Percentiles rank a stretch among this genome's conserved stretches.
Conservation (phyloP, 2,888 invertebrate genomes). For the Drosophila formosana region DNA sequence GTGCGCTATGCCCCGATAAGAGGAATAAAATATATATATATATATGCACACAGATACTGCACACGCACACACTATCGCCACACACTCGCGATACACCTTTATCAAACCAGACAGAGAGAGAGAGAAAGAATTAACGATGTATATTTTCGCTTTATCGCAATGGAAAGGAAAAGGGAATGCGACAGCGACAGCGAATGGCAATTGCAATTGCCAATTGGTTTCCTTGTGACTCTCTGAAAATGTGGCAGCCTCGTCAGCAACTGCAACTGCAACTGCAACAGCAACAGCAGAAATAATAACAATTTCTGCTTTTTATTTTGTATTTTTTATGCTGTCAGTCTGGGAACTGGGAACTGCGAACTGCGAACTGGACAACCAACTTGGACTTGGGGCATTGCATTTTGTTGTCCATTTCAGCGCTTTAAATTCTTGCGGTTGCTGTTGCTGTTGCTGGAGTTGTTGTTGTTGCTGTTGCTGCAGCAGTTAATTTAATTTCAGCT, state of each 20-base stretch:
- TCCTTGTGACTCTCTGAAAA: slow-evolving; percentile 58
- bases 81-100: slow-evolving; percentile 38
- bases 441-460: slow-evolving; percentile 21
- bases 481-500: slow-evolving; percentile 80
- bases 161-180: slow-evolving; percentile 20
- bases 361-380: slow-evolving; percentile 54
- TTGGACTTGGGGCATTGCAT: slow-evolving; percentile 56
- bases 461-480: slow-evolving; percentile 57
- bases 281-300: slow-evolving; percentile 53
- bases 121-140: slow-evolving; percentile 45
- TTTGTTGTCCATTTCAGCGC: slow-evolving; percentile 72
- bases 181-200: slow-evolving; percentile 21
- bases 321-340: slow-evolving; percentile 42
- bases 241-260: slow-evolving; percentile 62
- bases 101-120: slow-evolving; percentile 24
- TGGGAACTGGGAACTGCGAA: slow-evolving; percentile 20
- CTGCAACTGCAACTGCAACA: slow-evolving; percentile 20
- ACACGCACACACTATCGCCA: slow-evolving; percentile 19
- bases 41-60: slow-evolving; percentile 33
- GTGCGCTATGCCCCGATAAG: slow-evolving; percentile 66
- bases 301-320: slow-evolving; percentile 54
- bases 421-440: slow-evolving; percentile 70
- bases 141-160: slow-evolving; percentile 64
- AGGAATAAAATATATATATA: slow-evolving; percentile 36
- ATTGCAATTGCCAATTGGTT: slow-evolving; percentile 47